A percentile compares a stretch with the other conserved stretches of the same genome.
phyloP scores from a whole-genome alignment of 2,113 vertebrate species.

The Menidia beryllina region DNA sequence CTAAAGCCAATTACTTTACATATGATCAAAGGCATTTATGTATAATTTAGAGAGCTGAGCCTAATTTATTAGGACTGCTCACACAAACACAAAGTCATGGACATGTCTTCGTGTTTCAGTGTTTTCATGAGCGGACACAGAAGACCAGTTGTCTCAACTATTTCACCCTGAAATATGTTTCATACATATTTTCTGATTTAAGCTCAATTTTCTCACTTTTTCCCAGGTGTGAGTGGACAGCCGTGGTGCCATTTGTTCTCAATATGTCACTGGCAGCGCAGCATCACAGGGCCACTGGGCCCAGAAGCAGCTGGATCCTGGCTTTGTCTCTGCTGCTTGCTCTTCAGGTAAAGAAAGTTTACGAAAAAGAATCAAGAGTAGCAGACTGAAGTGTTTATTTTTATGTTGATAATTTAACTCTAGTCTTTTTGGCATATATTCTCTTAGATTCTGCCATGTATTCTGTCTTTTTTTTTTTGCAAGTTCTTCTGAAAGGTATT shows the following conservation, averaged over 20 bases:
- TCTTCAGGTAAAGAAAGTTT: slow-evolving; percentile 68
- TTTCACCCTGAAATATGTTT: not conserved
- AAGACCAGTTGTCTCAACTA: not conserved
- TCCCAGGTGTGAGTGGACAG: slow-evolving; percentile 50
- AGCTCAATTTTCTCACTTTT: slow-evolving; percentile 4
- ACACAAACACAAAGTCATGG: not conserved
- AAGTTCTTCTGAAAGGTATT: not conserved
- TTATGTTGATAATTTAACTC: slow-evolving; percentile 29
- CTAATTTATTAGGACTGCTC: slow-evolving; percentile 20
- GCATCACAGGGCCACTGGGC: slow-evolving; percentile 47
- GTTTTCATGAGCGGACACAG: slow-evolving; percentile 1
- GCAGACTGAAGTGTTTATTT: not conserved
- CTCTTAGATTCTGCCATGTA: slow-evolving; percentile 13
- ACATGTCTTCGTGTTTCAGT: not conserved
- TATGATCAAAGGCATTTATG: slow-evolving; percentile 63
- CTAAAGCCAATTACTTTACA: slow-evolving; percentile 58
- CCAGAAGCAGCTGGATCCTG: slow-evolving; percentile 56
- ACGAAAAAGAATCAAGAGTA: not conserved
- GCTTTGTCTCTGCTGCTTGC: slow-evolving; percentile 66
- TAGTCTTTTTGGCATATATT: slow-evolving; percentile 47
- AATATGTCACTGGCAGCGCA: slow-evolving; percentile 63
- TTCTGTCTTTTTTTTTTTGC: too few relatives aligned
- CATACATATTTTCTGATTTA: not conserved
- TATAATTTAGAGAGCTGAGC: slow-evolving; percentile 51
- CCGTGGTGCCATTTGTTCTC: slow-evolving; percentile 41